Evolutionary conservation across 2,797 vertebrate species (phyloP).

Genomic region (Anabacerthia variegaticeps): DNA sequence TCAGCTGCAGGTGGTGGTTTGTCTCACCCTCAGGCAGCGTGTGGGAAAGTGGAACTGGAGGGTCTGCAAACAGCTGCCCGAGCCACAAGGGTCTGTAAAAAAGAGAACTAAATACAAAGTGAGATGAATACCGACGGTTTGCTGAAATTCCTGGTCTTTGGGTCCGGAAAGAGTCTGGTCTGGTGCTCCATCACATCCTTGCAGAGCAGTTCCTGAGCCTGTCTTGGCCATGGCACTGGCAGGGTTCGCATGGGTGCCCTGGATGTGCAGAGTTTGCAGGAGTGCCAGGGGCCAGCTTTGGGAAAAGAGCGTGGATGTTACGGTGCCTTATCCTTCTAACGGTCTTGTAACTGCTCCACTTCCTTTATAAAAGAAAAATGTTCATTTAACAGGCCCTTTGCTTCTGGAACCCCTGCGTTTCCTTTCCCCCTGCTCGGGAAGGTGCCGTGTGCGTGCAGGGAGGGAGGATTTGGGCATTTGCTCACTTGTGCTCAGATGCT

Average conservation of each 20-base stretch:
- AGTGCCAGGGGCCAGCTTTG: not conserved
- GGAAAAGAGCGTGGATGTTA: accelerated
- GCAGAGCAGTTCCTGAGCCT: not conserved
- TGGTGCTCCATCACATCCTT: not conserved
- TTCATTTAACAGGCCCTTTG: not conserved
- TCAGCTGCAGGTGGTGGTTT: not conserved
- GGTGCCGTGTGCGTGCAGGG: accelerated
- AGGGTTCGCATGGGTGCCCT: accelerated
- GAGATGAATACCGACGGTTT: accelerated
- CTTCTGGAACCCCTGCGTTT: not conserved
- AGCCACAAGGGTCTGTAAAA: not conserved
- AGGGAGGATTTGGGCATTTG: not conserved
- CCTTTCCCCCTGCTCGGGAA: accelerated
- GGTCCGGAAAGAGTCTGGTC: not conserved
- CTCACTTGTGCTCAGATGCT: not conserved
- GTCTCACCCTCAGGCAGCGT: not conserved
- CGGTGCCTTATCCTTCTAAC: not conserved
- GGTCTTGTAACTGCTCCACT: not conserved
- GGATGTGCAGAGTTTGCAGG: accelerated
- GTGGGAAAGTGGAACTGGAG: not conserved
- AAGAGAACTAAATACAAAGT: not conserved
- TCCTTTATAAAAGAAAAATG: not conserved
- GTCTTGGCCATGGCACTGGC: accelerated
- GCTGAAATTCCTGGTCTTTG: not conserved
- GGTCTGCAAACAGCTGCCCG: not conserved